Evolutionary conservation across 2,888 invertebrate species (phyloP), one percentile per base, ranked within the genome.

Genomic region (Troilus luridus): DNA sequence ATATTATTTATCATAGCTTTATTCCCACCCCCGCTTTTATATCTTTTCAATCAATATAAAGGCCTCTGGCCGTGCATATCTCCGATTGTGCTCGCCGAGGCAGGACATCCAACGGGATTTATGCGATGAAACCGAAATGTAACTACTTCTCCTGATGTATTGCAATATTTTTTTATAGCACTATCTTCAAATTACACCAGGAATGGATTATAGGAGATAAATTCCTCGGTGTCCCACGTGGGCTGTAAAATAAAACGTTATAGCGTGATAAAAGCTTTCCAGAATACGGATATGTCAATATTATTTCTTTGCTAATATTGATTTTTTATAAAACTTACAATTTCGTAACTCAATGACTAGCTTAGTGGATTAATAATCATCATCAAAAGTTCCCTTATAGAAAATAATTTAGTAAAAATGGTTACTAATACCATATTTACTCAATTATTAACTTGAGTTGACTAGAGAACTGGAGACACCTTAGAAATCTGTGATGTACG

Each of bases 1-100:
- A 17, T 77, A 77, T 77, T 77, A 77, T 27, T 77, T 77, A 77
- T 27, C 72, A 77, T 77, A 77, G 72, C 72, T 41, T 77, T 77
- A 77, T 77, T 77, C 72, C 72, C 8, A 8, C 8, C 72, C 72
- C 41, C 17, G 14, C 19, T 7, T 77, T 19, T 77, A 41, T 77
- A 77, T 41, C 72, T 77, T 77, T 77, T 19, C 72, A 77, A 77
- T 77, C 72, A 41, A 41, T 17, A 77, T 77, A 77, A 77, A 77
- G 72, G 11, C 24, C 67, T 17, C n/a, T n/a, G 67, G 67, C 12
- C 14, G 27, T 41, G 41, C 41, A 41, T 67, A 67, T 67, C 24
- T 14, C 67, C 10, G 27, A 77, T 77, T 77, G 72, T 41, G 8
- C 27, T 41, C 72, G 10, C 72, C 7, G 27, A 7, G 72, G 41